phyloP scores from a whole-genome alignment of 2,888 invertebrate species.

The Falcaria lacertinaria region DNA sequence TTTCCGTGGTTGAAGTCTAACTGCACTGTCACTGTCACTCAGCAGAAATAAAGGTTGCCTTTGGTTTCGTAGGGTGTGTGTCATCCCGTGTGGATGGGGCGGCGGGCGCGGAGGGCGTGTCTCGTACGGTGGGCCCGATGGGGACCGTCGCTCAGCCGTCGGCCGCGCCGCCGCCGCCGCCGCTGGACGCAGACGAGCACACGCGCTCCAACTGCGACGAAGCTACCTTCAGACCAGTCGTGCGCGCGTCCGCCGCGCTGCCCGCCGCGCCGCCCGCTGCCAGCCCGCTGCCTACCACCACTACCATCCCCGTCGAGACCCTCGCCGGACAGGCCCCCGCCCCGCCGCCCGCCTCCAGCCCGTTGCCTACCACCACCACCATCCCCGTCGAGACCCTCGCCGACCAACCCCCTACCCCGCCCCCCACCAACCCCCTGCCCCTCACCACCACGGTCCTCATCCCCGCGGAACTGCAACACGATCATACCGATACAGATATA shows the following conservation, averaged over 20 bases:
- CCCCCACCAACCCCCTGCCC: slow-evolving; percentile 16
- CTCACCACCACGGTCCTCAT: slow-evolving; percentile 26
- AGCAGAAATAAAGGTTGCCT: slow-evolving; percentile 82
- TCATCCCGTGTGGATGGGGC: slow-evolving; percentile 26
- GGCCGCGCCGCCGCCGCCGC: slow-evolving; percentile 42
- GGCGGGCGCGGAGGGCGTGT: slow-evolving; percentile 60
- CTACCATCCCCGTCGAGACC: slow-evolving; percentile 60
- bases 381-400: slow-evolving; percentile 50
- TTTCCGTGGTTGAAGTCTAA: slow-evolving; percentile 8
- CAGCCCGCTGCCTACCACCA: slow-evolving; percentile 48
- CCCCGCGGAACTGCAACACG: slow-evolving; percentile 27
- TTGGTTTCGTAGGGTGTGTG: slow-evolving; percentile 83
- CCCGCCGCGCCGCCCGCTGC: slow-evolving; percentile 39
- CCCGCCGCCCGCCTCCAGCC: slow-evolving; percentile 36
- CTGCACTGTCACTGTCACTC: no score
- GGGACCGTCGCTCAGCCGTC: slow-evolving; percentile 85
- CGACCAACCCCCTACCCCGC: slow-evolving; percentile 22
- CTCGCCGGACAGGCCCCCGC: slow-evolving; percentile 16
- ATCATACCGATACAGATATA: slow-evolving; percentile 8
- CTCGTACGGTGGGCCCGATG: slow-evolving; percentile 85
- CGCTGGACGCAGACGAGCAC: slow-evolving; percentile 61
- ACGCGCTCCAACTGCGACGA: slow-evolving; percentile 81
- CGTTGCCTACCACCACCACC: slow-evolving; percentile 56
- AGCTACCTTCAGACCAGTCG: slow-evolving; percentile 83
- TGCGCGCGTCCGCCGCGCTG: slow-evolving; percentile 70